Evolutionary conservation across 2,888 invertebrate genomes (phyloP), one percentile per base, ranked within the genome.

Genomic region (Drosophila greeni): DNA sequence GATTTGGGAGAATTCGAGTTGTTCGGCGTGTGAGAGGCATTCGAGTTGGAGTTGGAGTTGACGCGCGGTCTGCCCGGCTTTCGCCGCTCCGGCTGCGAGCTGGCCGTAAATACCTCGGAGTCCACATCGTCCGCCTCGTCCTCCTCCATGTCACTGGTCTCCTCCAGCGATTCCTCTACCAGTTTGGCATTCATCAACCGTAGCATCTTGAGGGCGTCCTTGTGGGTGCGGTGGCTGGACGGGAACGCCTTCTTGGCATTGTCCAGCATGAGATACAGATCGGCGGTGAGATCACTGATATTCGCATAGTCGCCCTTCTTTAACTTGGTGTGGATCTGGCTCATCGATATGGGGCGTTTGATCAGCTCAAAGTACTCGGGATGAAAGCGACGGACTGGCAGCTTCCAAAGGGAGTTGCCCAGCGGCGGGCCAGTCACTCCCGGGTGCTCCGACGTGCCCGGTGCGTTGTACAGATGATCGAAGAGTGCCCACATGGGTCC

Each of bases 361-460:
- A 99, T 99, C 87, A 97, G 96, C 80, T 95, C 95, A 90, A 98
- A 99, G 88, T 99, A 99, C 89, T 99, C 99, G 0, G 98, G 97
- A 90, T 99, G 98, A 73, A 94, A 94, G 60, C 97, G 91, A 45
- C 93, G 94, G 8, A 95, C 96, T 0, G 99, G 99, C 60, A 99
- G 90, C 84, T 95, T 95, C 92, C 95, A 94, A 89, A 99, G 96
- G 0, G 97, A 96, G 85, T 98, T 97, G 26, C 95, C 94, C 85
- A 98, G 90, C n/a, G 93, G 91, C 2, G 92, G 91, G n/a, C 96
- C 97, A 90, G 90, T 87, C 61, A 87, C 87, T 14, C 89, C 89
- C 24, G 89, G 88, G 77, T 88, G 87, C 64, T 89, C 89, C 70
- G 90, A 89, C 69, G 90, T 90, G 66, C 91, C 92, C 0, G 92